These are phyloP conservation scores for Dinoponera quadriceps DNA, from an alignment of 1,140 invertebrate genomes.

Conservation along the genomic window DNA sequence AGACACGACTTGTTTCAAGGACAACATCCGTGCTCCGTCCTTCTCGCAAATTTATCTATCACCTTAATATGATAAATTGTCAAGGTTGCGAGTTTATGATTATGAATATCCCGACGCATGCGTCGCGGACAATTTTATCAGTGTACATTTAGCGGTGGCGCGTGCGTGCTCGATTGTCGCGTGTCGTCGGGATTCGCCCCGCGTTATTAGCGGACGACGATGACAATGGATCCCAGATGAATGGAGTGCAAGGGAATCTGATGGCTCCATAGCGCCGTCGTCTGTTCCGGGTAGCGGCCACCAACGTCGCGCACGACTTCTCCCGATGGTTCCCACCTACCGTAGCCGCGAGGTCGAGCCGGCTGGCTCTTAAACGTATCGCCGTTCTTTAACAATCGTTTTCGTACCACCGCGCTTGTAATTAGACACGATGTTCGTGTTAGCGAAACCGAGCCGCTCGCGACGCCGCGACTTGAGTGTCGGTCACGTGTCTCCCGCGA, in stretches of 20 bases:
- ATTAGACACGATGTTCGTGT: conserved; percentile 73
- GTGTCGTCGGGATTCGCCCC: neutral
- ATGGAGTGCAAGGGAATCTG: conserved; percentile 61
- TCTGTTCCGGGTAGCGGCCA: conserved; percentile 72
- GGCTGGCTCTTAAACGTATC: conserved; percentile 63
- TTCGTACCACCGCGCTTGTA: conserved; percentile 65
- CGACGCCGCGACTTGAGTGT: neutral
- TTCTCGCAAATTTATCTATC: conserved; percentile 34
- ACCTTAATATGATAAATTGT: conserved; percentile 34
- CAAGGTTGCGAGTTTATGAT: neutral
- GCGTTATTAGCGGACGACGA: conserved; percentile 52
- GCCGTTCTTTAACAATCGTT: conserved; percentile 72
- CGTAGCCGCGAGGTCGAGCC: conserved; percentile 58
- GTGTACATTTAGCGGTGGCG: conserved; percentile 22
- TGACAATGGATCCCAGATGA: conserved; percentile 61
- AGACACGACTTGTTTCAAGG: conserved; percentile 20
- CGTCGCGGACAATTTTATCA: conserved; percentile 17
- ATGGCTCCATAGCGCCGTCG: conserved; percentile 59
- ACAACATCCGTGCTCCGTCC: neutral
- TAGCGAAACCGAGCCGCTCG: conserved; percentile 60
- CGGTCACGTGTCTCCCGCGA: neutral
- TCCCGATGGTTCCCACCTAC: conserved; percentile 71
- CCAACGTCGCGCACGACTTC: conserved; percentile 73
- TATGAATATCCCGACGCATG: neutral
- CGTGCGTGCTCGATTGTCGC: neutral